These are phyloP conservation scores for Onychomys leucogaster DNA, from an alignment of 2,797 vertebrate genomes.

Conservation along the genomic window DNA sequence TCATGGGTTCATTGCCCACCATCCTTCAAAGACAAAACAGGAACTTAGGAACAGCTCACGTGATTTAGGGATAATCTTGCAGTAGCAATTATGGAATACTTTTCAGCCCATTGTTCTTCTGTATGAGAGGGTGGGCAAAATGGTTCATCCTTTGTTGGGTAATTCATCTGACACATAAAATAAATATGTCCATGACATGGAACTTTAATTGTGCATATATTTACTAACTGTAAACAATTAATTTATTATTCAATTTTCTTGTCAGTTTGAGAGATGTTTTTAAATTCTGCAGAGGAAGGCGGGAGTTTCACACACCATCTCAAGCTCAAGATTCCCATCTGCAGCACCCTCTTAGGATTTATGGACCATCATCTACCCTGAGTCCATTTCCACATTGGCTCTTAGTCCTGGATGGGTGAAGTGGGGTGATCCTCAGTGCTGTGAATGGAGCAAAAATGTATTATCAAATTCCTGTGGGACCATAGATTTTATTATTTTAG, in stretches of 20 bases:
- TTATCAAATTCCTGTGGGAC: background rate
- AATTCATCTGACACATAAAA: conserved; percentile 58
- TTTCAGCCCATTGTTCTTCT: background rate
- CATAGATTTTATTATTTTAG: background rate
- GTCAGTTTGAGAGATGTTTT: conserved; percentile 79
- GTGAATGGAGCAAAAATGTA: background rate
- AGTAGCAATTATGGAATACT: conserved; percentile 26
- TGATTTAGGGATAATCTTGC: conserved; percentile 34
- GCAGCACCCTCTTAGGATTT: conserved; percentile 56
- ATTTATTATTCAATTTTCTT: conserved; percentile 84
- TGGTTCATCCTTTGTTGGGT: background rate
- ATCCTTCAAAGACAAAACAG: background rate
- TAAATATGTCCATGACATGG: background rate
- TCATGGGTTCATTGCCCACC: background rate
- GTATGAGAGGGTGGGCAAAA: background rate
- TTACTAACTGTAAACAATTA: conserved; percentile 77
- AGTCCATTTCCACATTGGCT: background rate
- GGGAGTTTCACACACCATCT: conserved; percentile 47
- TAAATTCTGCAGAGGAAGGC: conserved; percentile 60
- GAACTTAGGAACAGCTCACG: background rate
- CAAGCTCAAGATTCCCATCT: conserved; percentile 66
- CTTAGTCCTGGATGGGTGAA: background rate
- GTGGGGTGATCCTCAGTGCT: accelerated
- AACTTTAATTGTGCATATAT: conserved; percentile 71
- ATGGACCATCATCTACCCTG: background rate